Evolutionary conservation across 2,113 vertebrate species (phyloP), one percentile per base, ranked within the genome.

Genomic region (Cavia aperea): DNA sequence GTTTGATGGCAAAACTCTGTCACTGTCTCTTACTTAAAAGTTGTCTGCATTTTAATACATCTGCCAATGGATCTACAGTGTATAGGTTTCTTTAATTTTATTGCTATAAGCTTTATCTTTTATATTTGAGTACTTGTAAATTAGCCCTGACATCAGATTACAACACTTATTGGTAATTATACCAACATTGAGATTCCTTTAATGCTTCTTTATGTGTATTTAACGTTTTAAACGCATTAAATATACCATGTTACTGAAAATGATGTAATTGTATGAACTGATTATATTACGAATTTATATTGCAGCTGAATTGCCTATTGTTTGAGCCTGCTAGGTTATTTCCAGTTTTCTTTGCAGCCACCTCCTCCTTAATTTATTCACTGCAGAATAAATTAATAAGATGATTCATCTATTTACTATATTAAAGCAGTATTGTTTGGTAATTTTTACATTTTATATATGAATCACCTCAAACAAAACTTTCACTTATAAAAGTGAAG

Each of bases 1-100:
- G 29, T 72, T 77, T 78, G 12, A 6, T n/a, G n/a, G 12, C 46
- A 7, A 89, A 2, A 46, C 39, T 11, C 14, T 51, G 49, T 68
- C 49, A 91, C 12, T 26, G 62, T 14, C 4, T 94, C 24, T 94
- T 60, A 90, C 33, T 83, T 82, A 93, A 92, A 94, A 46, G 14
- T 86, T 31, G 12, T 36, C 39, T 82, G 4, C 19, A 85, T 36
- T 92, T 70, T 78, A 75, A 60, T 56, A 66, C 1, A 4, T 84
- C 70, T 93, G 26, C 70, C 31, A 91, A 24, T 87, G 12, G 14
- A 81, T 84, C 58, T 89, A 11, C 3, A 70, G 2, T 75, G 89
- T 9, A 88, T 3, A 79, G 7, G 90, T 92, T 90, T 58, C 46
- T 91, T n/a, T 58, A 54, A 84, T 81, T 89, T 83, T 43, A 91